Evolutionary conservation across 2,888 invertebrate genomes (phyloP).

Genomic region (Acronicta alni): DNA sequence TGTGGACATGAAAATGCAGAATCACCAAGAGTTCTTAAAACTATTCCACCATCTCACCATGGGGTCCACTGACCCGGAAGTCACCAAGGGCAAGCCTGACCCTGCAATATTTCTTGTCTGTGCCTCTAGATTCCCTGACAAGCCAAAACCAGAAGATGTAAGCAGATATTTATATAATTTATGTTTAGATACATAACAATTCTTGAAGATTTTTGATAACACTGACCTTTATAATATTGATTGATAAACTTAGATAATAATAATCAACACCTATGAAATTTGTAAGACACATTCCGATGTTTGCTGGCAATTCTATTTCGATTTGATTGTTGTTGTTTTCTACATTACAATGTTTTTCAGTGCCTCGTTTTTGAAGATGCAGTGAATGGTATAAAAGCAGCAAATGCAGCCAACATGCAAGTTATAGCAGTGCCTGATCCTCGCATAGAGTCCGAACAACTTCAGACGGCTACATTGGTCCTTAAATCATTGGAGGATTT

Average conservation of each 20-base stretch:
- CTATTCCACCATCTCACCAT: slow-evolving; percentile 93
- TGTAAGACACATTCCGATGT: too few species aligned
- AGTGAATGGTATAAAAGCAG: slow-evolving; percentile 95
- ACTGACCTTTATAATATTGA: neutral
- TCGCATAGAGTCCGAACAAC: slow-evolving; percentile 68
- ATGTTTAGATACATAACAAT: neutral
- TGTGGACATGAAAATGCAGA: slow-evolving; percentile 91
- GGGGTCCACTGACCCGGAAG: slow-evolving; percentile 95
- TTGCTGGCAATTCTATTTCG: too few species aligned
- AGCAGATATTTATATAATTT: too few species aligned
- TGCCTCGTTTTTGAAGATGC: slow-evolving; percentile 97
- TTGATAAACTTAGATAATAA: neutral
- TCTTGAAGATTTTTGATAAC: neutral
- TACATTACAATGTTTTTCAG: slow-evolving; percentile 74
- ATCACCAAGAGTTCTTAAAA: slow-evolving; percentile 91
- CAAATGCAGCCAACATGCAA: slow-evolving; percentile 95
- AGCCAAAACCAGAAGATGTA: slow-evolving; percentile 90
- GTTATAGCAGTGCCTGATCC: slow-evolving; percentile 94
- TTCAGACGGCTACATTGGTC: slow-evolving; percentile 90
- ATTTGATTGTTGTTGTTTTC: neutral
- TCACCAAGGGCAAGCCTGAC: slow-evolving; percentile 95
- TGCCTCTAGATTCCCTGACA: slow-evolving; percentile 92
- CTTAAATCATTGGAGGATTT: slow-evolving; percentile 93
- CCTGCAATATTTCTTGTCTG: slow-evolving; percentile 96
- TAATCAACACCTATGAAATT: too few species aligned